A percentile compares a stretch with the other conserved stretches of the same genome.
Evolutionary conservation across 2,797 vertebrate species (phyloP).

Genomic region (Paguma larvata): DNA sequence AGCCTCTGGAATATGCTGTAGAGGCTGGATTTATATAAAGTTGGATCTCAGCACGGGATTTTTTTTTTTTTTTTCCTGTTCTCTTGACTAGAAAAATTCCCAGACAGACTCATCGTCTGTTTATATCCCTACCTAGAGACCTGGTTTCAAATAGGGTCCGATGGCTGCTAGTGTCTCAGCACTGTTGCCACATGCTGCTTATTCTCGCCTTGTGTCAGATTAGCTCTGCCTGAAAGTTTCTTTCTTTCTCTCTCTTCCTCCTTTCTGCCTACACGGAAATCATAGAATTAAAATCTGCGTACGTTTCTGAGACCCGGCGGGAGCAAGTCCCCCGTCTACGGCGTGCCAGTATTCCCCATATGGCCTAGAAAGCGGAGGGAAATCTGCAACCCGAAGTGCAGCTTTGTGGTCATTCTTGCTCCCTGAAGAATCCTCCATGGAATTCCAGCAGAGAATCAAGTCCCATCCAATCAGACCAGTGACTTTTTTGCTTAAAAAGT

Average conservation of each 20-base stretch:
- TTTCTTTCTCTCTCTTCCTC: not conserved
- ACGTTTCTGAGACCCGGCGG: not conserved
- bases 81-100: not conserved
- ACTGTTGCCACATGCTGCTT: not conserved
- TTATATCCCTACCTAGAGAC: not conserved
- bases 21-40: not conserved
- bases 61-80: not conserved
- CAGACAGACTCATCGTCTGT: not conserved
- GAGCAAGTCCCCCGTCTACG: not conserved
- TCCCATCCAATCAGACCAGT: not conserved
- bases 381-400: not conserved
- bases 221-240: not conserved
- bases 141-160: not conserved
- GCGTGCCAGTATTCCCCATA: rapidly evolving
- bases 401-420: not conserved
- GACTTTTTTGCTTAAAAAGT: not conserved
- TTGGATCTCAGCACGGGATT: not conserved
- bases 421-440: not conserved
- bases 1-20: too few species aligned
- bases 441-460: not conserved
- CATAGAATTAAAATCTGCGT: not conserved
- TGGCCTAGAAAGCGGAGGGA: not conserved
- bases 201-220: not conserved
- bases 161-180: not conserved
- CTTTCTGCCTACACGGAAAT: not conserved